Evolutionary conservation across 2,888 invertebrate genomes (phyloP).

Genomic region (Matsumyia berberina): DNA sequence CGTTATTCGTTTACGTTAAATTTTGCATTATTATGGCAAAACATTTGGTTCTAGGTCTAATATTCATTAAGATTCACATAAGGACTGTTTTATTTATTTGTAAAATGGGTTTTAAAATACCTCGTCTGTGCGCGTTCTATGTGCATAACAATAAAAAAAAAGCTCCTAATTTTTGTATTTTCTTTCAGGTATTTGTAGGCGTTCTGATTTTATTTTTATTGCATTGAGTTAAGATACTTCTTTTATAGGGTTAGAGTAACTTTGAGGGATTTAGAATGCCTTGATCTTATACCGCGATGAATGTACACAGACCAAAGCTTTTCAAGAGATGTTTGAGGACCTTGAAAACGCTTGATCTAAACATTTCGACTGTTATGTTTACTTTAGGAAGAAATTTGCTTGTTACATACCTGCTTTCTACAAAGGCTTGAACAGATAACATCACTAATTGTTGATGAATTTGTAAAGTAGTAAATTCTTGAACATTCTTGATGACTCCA

Average conservation of each 20-base stretch:
- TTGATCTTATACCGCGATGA: too few relatives aligned
- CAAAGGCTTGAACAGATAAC: conserved; percentile 5
- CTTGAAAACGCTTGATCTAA: not conserved
- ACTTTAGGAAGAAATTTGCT: not conserved
- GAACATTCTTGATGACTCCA: too few relatives aligned
- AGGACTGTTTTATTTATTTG: not conserved
- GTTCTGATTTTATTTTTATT: not conserved
- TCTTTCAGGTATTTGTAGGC: conserved; percentile 53
- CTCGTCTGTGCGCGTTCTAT: not conserved
- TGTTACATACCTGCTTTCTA: conserved; percentile 1
- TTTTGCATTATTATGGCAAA: conserved; percentile 5
- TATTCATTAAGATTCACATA: conserved; percentile 4
- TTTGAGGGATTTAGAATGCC: too few relatives aligned
- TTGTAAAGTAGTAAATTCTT: not conserved
- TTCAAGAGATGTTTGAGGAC: not conserved
- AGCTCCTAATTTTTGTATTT: conserved; percentile 7
- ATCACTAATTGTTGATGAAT: not conserved
- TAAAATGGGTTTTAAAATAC: not conserved
- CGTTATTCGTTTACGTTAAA: conserved; percentile 28
- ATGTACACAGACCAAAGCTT: too few relatives aligned
- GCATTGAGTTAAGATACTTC: not conserved
- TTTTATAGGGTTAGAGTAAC: not conserved
- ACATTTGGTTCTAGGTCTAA: not conserved
- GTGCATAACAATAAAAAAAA: conserved; percentile 28
- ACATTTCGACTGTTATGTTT: not conserved